These are phyloP conservation scores for Pseudococcus longispinus DNA, from an alignment of 2,888 invertebrate genomes.

Conservation along the genomic window DNA sequence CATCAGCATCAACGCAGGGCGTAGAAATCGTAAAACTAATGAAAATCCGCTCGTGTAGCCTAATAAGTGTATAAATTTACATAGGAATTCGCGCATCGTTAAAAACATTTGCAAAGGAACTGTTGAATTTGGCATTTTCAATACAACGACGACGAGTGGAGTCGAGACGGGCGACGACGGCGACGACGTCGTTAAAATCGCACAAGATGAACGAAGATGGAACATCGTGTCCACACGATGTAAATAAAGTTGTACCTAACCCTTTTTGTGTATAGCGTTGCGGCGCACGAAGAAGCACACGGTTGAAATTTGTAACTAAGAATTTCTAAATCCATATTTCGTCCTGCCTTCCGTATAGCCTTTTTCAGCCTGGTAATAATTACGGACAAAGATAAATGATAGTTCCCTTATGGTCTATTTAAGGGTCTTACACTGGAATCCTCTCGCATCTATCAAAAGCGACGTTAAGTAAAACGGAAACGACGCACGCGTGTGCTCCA, in stretches of 20 bases:
- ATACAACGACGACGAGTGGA: background rate
- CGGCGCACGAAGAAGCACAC: background rate
- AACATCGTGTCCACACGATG: background rate
- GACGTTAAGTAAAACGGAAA: slow-evolving; percentile 43
- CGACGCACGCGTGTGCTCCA: slow-evolving; percentile 36
- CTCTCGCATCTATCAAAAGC: slow-evolving; percentile 43
- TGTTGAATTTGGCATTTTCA: slow-evolving; percentile 23
- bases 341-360: slow-evolving; percentile 18
- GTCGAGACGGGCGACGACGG: too few species aligned
- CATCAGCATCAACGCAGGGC: background rate
- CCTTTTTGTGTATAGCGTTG: background rate
- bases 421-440: slow-evolving; percentile 26
- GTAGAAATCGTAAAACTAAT: slow-evolving; percentile 3
- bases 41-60: background rate
- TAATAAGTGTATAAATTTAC: slow-evolving; percentile 9
- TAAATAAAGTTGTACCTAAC: slow-evolving; percentile 38
- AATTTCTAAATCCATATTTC: slow-evolving; percentile 45
- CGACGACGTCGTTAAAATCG: background rate
- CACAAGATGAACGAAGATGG: slow-evolving; percentile 14
- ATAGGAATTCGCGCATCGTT: slow-evolving; percentile 1
- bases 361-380: slow-evolving; percentile 35
- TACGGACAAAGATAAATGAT: slow-evolving; percentile 46
- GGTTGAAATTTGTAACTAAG: slow-evolving; percentile 40
- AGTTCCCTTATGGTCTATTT: slow-evolving; percentile 45
- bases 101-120: slow-evolving; percentile 25